Conservation (phyloP, 2,113 vertebrate genomes). For the Addax nasomaculatus region DNA sequence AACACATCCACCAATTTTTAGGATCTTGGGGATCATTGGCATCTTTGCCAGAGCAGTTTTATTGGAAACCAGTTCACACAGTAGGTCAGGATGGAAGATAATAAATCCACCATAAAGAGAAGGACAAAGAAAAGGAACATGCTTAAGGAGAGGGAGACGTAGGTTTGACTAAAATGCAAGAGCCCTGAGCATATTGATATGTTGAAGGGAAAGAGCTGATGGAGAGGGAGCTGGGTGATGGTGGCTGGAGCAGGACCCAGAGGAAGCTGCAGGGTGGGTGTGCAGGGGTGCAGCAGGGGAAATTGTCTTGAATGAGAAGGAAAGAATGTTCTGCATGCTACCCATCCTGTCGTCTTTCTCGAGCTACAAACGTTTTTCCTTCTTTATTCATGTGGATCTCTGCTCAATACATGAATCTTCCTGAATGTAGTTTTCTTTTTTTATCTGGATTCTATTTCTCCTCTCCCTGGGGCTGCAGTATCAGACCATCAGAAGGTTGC, state of each 20-base stretch:
- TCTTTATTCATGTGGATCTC: background rate
- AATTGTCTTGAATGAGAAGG: background rate
- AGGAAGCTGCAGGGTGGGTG: background rate
- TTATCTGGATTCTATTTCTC: background rate
- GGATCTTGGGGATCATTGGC: background rate
- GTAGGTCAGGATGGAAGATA: background rate
- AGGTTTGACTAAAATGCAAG: background rate
- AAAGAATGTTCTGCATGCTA: conserved; percentile 7
- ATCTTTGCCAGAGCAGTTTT: background rate
- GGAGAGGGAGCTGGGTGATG: background rate
- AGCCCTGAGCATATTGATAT: background rate
- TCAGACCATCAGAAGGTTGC: background rate
- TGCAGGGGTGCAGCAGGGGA: background rate
- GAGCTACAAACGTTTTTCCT: background rate
- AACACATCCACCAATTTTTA: background rate
- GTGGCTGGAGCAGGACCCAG: background rate
- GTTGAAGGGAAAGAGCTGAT: background rate
- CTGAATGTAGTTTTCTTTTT: background rate
- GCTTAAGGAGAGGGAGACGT: background rate
- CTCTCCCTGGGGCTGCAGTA: background rate
- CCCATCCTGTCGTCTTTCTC: background rate
- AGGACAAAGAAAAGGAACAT: background rate
- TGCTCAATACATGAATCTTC: background rate
- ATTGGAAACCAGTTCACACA: background rate
- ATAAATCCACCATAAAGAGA: background rate